Evolutionary conservation across 2,113 vertebrate species (phyloP).

Genomic region (Oryzias melastigma): DNA sequence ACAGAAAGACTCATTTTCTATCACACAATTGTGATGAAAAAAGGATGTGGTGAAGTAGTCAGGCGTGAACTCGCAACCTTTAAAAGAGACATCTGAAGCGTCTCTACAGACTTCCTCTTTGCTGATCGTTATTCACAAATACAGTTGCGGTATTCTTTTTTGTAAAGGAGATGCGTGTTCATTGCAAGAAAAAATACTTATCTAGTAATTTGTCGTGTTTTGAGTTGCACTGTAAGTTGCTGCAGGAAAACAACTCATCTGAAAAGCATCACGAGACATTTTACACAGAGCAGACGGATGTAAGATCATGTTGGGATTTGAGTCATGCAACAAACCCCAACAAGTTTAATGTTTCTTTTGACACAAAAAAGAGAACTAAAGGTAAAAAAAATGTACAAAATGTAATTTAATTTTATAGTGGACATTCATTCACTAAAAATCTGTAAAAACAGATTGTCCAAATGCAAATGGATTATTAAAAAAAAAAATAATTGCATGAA

Average conservation of each 20-base stretch:
- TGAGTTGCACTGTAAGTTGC: background rate
- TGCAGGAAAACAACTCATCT: background rate
- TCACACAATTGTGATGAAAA: conserved; percentile 31
- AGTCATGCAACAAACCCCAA: too few species aligned
- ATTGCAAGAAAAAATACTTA: background rate
- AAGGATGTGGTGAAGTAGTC: conserved; percentile 36
- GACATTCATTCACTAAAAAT: too few species aligned
- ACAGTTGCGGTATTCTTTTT: conserved; percentile 19
- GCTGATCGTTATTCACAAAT: background rate
- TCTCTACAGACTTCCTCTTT: conserved; percentile 31
- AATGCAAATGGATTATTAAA: too few species aligned
- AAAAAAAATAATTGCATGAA: too few species aligned
- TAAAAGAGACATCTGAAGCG: conserved; percentile 17
- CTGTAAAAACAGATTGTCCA: too few species aligned
- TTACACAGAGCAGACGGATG: background rate
- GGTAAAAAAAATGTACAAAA: too few species aligned
- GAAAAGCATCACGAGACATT: conserved; percentile 6
- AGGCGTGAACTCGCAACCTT: conserved; percentile 31
- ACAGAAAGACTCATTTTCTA: too few species aligned
- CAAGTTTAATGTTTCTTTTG: too few species aligned
- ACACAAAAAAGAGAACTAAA: too few species aligned
- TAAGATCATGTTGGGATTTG: too few species aligned
- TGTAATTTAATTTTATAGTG: too few species aligned
- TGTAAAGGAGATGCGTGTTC: background rate
- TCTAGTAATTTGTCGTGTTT: background rate